Percentiles rank a stretch among this genome's conserved stretches.
These are phyloP conservation scores for Eilema caniola DNA, from an alignment of 2,888 invertebrate genomes.

Conservation along the genomic window DNA sequence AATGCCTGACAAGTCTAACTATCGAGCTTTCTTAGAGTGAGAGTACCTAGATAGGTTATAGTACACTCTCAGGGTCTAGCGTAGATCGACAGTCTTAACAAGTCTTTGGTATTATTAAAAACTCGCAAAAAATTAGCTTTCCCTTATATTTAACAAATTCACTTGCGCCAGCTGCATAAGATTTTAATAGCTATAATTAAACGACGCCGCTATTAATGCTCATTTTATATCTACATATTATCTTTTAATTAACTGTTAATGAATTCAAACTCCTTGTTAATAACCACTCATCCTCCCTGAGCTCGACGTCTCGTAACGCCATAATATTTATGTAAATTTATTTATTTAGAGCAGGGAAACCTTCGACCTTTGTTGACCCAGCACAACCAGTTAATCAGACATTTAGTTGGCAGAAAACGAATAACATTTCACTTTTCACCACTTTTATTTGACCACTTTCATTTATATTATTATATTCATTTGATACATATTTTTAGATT, in stretches of 20 bases:
- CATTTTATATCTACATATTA: not conserved
- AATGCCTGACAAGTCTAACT: no score
- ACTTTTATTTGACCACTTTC: not conserved
- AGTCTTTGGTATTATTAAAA: not conserved
- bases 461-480: not conserved
- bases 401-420: not conserved
- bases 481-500: no score
- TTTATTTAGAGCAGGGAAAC: slow-evolving; percentile 4
- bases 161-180: not conserved
- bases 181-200: not conserved
- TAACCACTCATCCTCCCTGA: not conserved
- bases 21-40: no score
- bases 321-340: not conserved
- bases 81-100: not conserved
- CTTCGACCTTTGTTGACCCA: slow-evolving; percentile 4
- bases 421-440: not conserved
- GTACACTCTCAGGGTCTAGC: not conserved
- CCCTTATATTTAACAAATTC: not conserved
- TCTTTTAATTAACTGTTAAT: not conserved
- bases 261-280: not conserved
- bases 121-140: not conserved
- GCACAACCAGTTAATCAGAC: not conserved
- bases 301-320: slow-evolving; percentile 2
- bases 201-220: not conserved
- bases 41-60: no score